Conservation (phyloP, 92 coral and sea anemone species). For the Porites divaricata region DNA sequence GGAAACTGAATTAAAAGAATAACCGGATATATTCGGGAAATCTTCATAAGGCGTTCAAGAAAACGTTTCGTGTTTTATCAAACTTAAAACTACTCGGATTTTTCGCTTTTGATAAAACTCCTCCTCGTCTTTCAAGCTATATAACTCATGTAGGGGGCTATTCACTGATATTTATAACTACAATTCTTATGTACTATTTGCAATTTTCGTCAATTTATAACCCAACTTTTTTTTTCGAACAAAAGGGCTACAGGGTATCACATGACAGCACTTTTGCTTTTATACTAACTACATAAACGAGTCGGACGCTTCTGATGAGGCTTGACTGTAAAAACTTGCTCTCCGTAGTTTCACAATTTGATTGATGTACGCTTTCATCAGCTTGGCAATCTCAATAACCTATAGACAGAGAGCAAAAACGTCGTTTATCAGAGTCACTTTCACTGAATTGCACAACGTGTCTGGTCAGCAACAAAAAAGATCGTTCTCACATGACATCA, state of each 20-base stretch:
- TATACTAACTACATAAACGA: conserved; percentile 22
- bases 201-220: neutral
- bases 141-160: too few relatives aligned
- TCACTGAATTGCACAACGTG: neutral
- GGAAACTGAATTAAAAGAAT: too few relatives aligned
- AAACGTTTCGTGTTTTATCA: too few relatives aligned
- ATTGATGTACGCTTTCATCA: conserved; percentile 99
- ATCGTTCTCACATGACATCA: too few relatives aligned
- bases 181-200: too few relatives aligned
- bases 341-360: conserved; percentile 94
- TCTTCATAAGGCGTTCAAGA: too few relatives aligned
- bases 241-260: neutral
- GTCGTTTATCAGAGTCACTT: neutral
- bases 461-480: too few relatives aligned
- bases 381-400: conserved; percentile 98
- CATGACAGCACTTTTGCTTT: neutral
- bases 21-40: too few relatives aligned
- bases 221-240: neutral
- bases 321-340: conserved; percentile 68
- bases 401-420: conserved; percentile 18
- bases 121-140: too few relatives aligned
- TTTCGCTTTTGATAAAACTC: too few relatives aligned
- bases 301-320: conserved; percentile 58
- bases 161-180: too few relatives aligned
- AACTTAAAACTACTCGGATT: too few relatives aligned